phyloP scores from a whole-genome alignment of 2,888 invertebrate species.

The Drosophila mercatorum region DNA sequence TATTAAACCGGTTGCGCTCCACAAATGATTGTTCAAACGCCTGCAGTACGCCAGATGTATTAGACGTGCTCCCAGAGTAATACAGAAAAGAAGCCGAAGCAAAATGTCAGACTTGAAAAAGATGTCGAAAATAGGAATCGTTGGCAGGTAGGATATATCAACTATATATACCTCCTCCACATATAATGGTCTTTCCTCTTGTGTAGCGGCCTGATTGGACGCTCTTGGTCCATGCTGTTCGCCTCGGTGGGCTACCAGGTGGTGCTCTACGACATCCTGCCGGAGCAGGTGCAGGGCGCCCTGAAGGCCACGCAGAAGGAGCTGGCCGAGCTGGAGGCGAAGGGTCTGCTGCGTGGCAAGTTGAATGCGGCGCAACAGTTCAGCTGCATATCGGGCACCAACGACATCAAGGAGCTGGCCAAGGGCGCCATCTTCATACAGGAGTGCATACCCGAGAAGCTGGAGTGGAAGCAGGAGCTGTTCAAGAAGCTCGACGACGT shows the following conservation, averaged over 20 bases:
- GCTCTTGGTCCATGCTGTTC: constrained; percentile 99
- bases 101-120: constrained; percentile 81
- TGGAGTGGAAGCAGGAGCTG: constrained; percentile 93
- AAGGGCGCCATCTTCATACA: constrained; percentile 93
- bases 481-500: constrained; percentile 91
- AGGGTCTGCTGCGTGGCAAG: constrained; percentile 91
- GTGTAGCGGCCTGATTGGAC: constrained; percentile 95
- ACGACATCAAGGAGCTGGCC: constrained; percentile 89
- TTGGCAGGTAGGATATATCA: constrained; percentile 88
- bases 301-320: constrained; percentile 90
- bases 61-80: constrained; percentile 14
- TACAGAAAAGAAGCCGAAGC: background rate
- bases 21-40: constrained; percentile 51
- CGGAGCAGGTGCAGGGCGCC: constrained; percentile 90
- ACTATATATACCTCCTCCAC: background rate
- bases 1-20: constrained; percentile 69
- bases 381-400: constrained; percentile 90
- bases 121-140: constrained; percentile 90
- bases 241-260: constrained; percentile 96
- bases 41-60: constrained; percentile 22
- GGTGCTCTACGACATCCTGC: constrained; percentile 92
- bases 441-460: constrained; percentile 96
- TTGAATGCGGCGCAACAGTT: constrained; percentile 91
- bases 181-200: background rate
- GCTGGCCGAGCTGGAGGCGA: constrained; percentile 88